Percentiles rank a stretch among this genome's conserved stretches.
Evolutionary conservation across 2,113 vertebrate genomes (phyloP).

Genomic region (Camelus bactrianus): DNA sequence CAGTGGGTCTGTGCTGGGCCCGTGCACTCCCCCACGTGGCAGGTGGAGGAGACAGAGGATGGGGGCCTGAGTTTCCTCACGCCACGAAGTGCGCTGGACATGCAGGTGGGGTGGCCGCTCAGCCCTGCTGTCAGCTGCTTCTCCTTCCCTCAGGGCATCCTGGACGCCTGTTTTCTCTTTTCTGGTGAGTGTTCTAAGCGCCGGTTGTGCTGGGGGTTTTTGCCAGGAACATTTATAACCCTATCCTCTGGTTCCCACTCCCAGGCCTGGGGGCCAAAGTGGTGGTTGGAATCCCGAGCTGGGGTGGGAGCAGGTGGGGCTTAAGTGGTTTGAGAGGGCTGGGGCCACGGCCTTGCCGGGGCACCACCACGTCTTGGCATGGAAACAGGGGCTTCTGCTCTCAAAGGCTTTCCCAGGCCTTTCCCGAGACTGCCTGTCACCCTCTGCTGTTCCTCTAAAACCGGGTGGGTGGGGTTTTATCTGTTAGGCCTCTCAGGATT

Average conservation of each 20-base stretch:
- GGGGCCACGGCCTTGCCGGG: not conserved
- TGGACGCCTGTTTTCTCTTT: not conserved
- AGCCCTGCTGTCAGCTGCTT: not conserved
- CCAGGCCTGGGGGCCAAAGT: not conserved
- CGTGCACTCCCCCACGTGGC: not conserved
- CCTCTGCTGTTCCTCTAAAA: not conserved
- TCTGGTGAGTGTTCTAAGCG: not conserved
- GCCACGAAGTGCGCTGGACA: fast-evolving
- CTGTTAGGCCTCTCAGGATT: not conserved
- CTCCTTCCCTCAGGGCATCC: not conserved
- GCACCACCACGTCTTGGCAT: no score
- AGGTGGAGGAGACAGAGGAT: not conserved
- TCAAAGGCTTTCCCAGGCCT: no score
- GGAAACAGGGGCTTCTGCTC: not conserved
- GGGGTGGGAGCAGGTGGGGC: not conserved
- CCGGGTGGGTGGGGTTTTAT: not conserved
- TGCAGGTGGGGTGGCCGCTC: no score
- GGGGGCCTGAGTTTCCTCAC: not conserved
- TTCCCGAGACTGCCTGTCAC: not conserved
- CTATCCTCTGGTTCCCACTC: no score
- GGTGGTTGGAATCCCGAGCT: not conserved
- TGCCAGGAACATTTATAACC: not conserved
- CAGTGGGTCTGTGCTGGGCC: not conserved
- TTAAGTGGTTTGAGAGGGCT: not conserved
- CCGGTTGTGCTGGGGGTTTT: not conserved